Percentiles rank a stretch among this genome's conserved stretches.
Conservation (phyloP, 2,888 invertebrate species). For the Tetropium fuscum region DNA sequence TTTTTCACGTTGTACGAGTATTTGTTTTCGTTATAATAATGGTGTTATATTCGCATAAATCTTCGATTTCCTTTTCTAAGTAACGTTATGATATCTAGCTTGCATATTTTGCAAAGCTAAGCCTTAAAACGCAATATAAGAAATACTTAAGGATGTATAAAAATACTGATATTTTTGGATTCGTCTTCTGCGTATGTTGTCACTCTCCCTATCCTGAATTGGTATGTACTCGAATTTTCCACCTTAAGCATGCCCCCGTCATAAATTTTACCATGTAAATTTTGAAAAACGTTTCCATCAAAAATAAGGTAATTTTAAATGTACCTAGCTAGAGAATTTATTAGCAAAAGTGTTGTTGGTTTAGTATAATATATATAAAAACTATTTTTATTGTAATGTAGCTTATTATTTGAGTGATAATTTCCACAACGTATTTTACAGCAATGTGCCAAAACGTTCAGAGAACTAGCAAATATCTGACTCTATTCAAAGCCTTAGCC, state of each 20-base stretch:
- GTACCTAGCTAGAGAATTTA: constrained; percentile 39
- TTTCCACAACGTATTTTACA: constrained; percentile 32
- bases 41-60: neutral
- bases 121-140: constrained; percentile 60
- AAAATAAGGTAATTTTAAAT: constrained; percentile 51
- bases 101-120: constrained; percentile 45
- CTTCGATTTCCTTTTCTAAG: neutral
- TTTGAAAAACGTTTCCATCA: constrained; percentile 56
- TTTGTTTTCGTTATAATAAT: neutral
- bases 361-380: constrained; percentile 39
- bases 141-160: constrained; percentile 36
- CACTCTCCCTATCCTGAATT: constrained; percentile 1
- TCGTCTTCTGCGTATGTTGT: constrained; percentile 6
- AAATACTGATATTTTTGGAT: constrained; percentile 33
- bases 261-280: constrained; percentile 37
- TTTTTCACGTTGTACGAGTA: too few relatives aligned
- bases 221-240: neutral
- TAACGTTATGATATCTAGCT: constrained; percentile 25
- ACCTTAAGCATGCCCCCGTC: constrained; percentile 23
- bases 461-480: constrained; percentile 35
- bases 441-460: constrained; percentile 30
- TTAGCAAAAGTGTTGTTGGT: constrained; percentile 44
- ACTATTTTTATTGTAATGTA: constrained; percentile 32
- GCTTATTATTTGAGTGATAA: constrained; percentile 20
- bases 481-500: constrained; percentile 1